Base-by-base conservation (phyloP, 2,113 vertebrate species). In the Thalassoma bifasciatum region DNA sequence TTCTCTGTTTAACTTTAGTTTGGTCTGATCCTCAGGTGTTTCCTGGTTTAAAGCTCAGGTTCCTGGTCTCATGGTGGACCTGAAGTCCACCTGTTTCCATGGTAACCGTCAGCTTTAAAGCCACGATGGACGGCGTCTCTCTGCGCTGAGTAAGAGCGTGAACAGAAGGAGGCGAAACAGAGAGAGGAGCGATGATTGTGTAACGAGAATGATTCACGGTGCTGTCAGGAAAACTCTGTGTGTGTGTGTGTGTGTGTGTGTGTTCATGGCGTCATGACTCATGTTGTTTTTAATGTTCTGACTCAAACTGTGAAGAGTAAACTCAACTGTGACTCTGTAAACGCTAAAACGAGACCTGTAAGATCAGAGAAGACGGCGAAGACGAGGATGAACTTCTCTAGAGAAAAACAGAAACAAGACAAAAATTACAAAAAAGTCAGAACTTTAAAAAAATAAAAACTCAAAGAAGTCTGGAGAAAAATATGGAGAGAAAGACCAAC, bases 231-330 rank as follows among this genome's bases (percentile, higher is more conserved):
- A 14, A n/a, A 21, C 0, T 14, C 17, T 46, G 14, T 7, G 44
- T 46, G 40, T 11, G 38, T 13, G 8, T 42, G 5, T 14, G 9
- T 8, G 42, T 46, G n/a, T n/a, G n/a, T n/a, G n/a, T 44, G 16
- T 26, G n/a, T 8, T 30, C n/a, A n/a, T n/a, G n/a, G n/a, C n/a
- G n/a, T 54, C 44, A 37, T 76, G 76, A 75, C 72, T 84, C 76
- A 75, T 26, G 56, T 72, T 76, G 54, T n/a, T 66, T 54, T 58
- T 77, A 12, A 57, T n/a, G 3, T 10, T 14, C 4, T 47, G 72
- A 66, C 50, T 56, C n/a, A 72, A 42, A 14, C 44, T 30, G 30
- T 6, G 30, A 30, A 30, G 30, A 30, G 30, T 4, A n/a, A n/a
- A n/a, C n/a, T n/a, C n/a, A n/a, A n/a, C 6, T 30, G 3, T 30